A percentile compares a stretch with the other conserved stretches of the same genome.
phyloP scores from a whole-genome alignment of 2,797 vertebrate species.

The Bradypodion pumilum region DNA sequence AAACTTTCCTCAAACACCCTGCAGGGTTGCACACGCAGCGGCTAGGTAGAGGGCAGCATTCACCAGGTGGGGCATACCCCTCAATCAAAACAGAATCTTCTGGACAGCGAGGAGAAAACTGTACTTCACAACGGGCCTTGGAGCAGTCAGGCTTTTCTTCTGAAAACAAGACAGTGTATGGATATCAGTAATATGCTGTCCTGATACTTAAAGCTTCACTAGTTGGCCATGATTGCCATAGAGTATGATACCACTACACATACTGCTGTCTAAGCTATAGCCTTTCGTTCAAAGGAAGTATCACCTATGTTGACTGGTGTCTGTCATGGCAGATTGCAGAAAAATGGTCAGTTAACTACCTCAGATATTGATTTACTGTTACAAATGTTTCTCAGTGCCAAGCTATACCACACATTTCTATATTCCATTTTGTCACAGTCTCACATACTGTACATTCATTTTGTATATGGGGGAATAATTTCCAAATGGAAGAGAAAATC shows the following conservation, averaged over 20 bases:
- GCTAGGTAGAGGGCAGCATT: slow-evolving; percentile 90
- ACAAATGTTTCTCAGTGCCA: not conserved
- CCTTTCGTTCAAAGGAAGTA: not conserved
- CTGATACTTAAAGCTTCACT: slow-evolving; percentile 11
- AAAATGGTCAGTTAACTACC: not conserved
- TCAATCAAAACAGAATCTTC: slow-evolving; percentile 91
- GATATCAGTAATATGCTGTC: slow-evolving; percentile 19
- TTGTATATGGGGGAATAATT: not conserved
- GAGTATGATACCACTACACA: slow-evolving; percentile 8
- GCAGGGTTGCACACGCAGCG: slow-evolving; percentile 89
- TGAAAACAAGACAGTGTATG: slow-evolving; percentile 71
- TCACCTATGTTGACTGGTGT: not conserved
- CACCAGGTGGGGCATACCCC: slow-evolving; percentile 88
- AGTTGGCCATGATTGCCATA: not conserved
- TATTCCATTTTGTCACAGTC: not conserved
- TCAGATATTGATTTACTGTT: not conserved
- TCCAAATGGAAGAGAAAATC: not conserved
- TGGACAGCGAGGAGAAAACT: slow-evolving; percentile 90
- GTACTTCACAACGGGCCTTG: slow-evolving; percentile 89
- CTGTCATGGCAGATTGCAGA: not conserved
- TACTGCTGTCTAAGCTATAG: not conserved
- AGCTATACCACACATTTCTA: not conserved
- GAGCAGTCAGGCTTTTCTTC: slow-evolving; percentile 91
- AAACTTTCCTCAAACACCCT: slow-evolving; percentile 89
- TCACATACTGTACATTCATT: not conserved